phyloP scores from a whole-genome alignment of 2,113 vertebrate species.

The Strix uralensis region DNA sequence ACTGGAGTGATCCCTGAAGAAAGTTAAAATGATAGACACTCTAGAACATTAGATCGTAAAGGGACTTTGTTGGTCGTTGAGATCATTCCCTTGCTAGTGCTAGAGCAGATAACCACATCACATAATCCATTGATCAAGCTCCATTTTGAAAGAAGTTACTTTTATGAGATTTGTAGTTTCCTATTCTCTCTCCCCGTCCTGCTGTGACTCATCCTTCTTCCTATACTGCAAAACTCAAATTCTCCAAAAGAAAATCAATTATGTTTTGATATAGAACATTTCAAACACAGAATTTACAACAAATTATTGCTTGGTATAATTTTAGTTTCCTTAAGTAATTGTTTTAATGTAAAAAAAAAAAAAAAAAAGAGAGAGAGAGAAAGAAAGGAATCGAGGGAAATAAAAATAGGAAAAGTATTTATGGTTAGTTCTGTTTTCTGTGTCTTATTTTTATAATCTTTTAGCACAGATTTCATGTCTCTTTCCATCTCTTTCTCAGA shows the following conservation, averaged over 20 bases:
- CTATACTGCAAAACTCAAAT: not conserved
- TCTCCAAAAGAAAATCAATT: not conserved
- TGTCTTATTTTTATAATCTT: not conserved
- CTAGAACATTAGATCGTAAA: not conserved
- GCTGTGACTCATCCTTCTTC: not conserved
- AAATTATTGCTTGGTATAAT: not conserved
- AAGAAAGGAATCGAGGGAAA: not conserved
- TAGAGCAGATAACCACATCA: not conserved
- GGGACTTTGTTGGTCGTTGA: constrained; percentile 15
- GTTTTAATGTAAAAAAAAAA: not conserved
- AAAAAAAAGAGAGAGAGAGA: rapidly evolving
- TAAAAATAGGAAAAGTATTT: not conserved
- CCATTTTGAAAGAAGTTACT: constrained; percentile 1
- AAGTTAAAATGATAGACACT: not conserved
- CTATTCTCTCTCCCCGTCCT: not conserved
- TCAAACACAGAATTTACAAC: not conserved
- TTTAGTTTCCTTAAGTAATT: not conserved
- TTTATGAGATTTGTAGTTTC: not conserved
- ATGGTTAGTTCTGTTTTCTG: not conserved
- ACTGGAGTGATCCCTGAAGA: constrained; percentile 24
- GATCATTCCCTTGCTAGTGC: not conserved
- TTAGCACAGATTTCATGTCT: not conserved
- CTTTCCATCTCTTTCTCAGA: not conserved
- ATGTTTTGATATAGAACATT: not conserved
- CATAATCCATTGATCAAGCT: constrained; percentile 17